Evolutionary conservation across 2,113 vertebrate species (phyloP).

Genomic region (Crotalus horridus): DNA sequence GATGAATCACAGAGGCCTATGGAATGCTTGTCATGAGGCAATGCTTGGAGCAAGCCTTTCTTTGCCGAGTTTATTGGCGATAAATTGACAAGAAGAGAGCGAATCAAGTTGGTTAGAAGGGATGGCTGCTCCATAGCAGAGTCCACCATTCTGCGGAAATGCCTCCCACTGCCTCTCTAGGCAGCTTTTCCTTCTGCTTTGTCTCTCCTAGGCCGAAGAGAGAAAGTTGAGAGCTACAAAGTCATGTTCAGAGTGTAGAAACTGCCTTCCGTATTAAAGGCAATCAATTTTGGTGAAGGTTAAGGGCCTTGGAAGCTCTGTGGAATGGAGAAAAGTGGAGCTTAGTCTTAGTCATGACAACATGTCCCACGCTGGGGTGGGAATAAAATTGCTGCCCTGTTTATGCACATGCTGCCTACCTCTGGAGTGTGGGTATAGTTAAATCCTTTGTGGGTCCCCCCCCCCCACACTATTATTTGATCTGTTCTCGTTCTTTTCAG

Average conservation of each 20-base stretch:
- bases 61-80: neutral
- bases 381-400: neutral
- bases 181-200: neutral
- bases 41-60: neutral
- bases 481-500: neutral
- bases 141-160: neutral
- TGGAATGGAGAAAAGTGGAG: neutral
- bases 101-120: constrained; percentile 14
- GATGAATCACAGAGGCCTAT: neutral
- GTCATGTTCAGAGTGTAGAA: neutral
- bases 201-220: neutral
- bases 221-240: neutral
- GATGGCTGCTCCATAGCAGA: neutral
- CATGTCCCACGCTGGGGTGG: neutral
- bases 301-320: neutral
- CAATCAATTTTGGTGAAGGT: neutral
- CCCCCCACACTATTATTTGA: neutral
- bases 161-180: neutral
- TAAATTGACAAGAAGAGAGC: neutral
- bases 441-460: neutral
- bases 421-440: neutral
- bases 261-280: neutral
- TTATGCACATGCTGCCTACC: neutral
- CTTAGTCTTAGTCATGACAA: neutral
- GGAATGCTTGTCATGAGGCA: rapidly evolving